Evolutionary conservation across 1,140 invertebrate genomes (phyloP).

Genomic region (Parasteatoda tepidariorum): DNA sequence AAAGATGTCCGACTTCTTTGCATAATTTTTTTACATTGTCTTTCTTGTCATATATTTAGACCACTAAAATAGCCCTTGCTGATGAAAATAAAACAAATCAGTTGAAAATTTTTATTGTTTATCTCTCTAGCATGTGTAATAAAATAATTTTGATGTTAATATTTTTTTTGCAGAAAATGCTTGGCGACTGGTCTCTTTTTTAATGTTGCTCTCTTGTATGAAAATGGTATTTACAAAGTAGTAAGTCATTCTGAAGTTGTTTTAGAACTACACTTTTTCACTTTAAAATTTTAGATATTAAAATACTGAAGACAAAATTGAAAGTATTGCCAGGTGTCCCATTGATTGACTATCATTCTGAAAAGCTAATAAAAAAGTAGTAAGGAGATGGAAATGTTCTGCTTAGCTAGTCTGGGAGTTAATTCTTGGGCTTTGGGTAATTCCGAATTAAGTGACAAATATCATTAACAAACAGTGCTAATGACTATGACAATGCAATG

Average conservation of each 20-base stretch:
- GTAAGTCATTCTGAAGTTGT: slow-evolving; percentile 70
- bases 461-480: no score
- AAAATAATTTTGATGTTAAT: slow-evolving; percentile 67
- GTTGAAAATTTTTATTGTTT: neutral
- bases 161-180: slow-evolving; percentile 29
- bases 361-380: no score
- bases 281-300: slow-evolving; percentile 61
- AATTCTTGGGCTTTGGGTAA: no score
- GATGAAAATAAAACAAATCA: neutral
- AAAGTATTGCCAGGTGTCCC: no score
- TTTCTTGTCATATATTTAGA: neutral
- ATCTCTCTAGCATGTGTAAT: slow-evolving; percentile 74
- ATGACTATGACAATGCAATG: no score
- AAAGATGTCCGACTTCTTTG: neutral
- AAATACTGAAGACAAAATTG: no score
- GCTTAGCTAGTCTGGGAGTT: no score
- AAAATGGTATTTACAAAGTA: slow-evolving; percentile 78
- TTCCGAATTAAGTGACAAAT: no score
- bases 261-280: neutral
- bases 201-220: slow-evolving; percentile 88
- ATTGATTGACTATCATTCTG: no score
- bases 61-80: neutral
- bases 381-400: no score
- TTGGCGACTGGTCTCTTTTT: slow-evolving; percentile 82
- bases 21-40: neutral